These are phyloP conservation scores for Speoplatyrhinus poulsoni DNA, from an alignment of 2,113 vertebrate genomes.

Conservation along the genomic window DNA sequence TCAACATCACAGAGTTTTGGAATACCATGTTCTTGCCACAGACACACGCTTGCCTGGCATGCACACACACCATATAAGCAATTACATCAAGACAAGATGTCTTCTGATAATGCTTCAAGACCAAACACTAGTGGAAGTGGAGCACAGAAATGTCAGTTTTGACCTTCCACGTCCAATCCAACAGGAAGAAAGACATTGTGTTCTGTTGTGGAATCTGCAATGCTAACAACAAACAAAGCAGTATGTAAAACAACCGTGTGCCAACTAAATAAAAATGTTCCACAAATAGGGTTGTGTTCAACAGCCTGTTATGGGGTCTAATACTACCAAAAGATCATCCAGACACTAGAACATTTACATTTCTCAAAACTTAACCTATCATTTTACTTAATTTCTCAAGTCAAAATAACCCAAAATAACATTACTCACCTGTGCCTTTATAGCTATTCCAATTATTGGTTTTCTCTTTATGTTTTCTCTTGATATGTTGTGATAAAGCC, in stretches of 20 bases:
- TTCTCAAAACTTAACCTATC: not conserved
- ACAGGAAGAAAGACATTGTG: conserved; percentile 1
- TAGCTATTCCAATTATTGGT: not conserved
- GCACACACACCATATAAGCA: not conserved
- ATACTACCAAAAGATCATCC: not conserved
- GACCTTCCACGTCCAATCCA: not conserved
- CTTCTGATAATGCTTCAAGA: not conserved
- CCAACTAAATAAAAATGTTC: not conserved
- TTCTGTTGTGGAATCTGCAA: not conserved
- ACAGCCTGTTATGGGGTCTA: not conserved
- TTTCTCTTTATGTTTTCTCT: not conserved
- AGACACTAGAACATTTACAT: not conserved
- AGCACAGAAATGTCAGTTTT: not conserved
- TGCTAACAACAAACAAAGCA: conserved; percentile 42
- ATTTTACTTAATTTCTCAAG: not conserved
- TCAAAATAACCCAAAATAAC: not conserved
- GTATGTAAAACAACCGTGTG: conserved; percentile 30
- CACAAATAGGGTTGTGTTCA: not conserved
- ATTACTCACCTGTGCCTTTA: conserved; percentile 37
- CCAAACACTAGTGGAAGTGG: not conserved
- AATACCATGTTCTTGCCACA: not conserved
- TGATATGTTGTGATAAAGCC: not conserved
- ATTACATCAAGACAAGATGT: not conserved
- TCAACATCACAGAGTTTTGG: not conserved
- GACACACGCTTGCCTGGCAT: not conserved